Evolutionary conservation across 2,888 invertebrate genomes (phyloP), one percentile per base, ranked within the genome.

Genomic region (Metacarcinus magister): DNA sequence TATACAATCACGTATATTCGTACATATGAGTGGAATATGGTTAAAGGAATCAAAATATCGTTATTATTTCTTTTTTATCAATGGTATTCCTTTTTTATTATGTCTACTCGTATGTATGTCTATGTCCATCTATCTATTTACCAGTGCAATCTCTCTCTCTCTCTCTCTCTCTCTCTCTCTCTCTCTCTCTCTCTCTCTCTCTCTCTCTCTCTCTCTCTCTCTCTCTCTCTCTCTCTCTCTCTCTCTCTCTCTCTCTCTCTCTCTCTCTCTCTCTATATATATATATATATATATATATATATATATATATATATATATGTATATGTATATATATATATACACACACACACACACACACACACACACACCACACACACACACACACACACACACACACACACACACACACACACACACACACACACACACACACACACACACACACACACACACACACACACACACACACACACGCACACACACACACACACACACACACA

Each of bases 141-240:
- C 28, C n/a, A 7, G 13, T 90, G 32, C 32, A 90, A 23, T 32
- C 28, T 89, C 89, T 89, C 89, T 89, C 89, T 89, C 89, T 89
- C 89, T 89, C 89, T 89, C 89, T 89, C 28, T 89, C 19, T 89
- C 28, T 89, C 89, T 89, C 28, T n/a, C 89, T 89, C 28, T 89
- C 28, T 89, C 44, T 92, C 92, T 92, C 92, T 92, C 39, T 44
- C 43, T 92, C 92, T 44, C 92, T 92, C 92, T 92, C 92, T 92
- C 44, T 44, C 44, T 44, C 44, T 44, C 43, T n/a, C 44, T 44
- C 92, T 44, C n/a, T n/a, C 44, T n/a, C 44, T 92, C 89, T 89
- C 89, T 92, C 92, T 44, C 92, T 92, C 92, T 44, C 92, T 92
- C 92, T 92, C 92, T 92, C 44, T 44, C 44, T 44, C 44, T 44